Evolutionary conservation across 2,113 vertebrate genomes (phyloP).

Genomic region (Bubalus kerabau): DNA sequence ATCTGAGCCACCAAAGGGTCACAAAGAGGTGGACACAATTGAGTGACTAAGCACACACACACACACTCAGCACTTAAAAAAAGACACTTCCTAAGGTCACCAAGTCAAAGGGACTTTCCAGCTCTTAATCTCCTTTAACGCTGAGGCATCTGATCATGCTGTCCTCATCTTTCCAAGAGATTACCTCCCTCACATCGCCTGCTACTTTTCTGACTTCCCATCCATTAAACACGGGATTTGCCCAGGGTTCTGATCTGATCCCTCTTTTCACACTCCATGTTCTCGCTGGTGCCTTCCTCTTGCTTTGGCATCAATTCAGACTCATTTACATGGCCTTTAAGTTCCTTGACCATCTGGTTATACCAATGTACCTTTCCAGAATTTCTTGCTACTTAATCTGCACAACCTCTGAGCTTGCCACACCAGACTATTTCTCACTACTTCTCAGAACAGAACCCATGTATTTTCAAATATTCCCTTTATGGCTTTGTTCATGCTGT

Average conservation of each 20-base stretch:
- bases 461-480: background rate
- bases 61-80: background rate
- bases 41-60: background rate
- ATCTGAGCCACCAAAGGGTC: background rate
- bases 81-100: background rate
- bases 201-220: background rate
- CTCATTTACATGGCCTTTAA: background rate
- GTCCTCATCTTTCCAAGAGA: background rate
- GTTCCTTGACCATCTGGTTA: background rate
- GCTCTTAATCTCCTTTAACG: background rate
- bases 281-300: background rate
- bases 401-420: background rate
- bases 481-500: background rate
- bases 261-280: background rate
- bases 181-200: no score
- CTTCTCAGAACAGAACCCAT: background rate
- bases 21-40: background rate
- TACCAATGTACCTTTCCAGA: background rate
- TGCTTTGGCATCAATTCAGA: background rate
- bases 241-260: background rate
- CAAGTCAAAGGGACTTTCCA: background rate
- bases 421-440: background rate
- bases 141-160: background rate
- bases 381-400: background rate
- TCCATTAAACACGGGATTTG: background rate